These are phyloP conservation scores for Sminthopsis crassicaudata DNA, from an alignment of 2,113 vertebrate species.

Conservation along the genomic window DNA sequence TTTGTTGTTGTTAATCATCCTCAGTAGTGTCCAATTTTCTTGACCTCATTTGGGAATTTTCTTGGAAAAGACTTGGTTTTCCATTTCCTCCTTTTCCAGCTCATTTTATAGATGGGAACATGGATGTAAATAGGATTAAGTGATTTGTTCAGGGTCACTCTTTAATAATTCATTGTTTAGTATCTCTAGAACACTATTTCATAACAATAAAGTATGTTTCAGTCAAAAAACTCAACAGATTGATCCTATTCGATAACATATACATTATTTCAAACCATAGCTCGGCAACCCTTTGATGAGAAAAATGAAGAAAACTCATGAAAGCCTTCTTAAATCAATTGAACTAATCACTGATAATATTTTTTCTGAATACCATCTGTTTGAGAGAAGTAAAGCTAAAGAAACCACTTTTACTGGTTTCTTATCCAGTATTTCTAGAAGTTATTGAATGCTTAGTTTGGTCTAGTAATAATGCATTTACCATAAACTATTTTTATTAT, in stretches of 20 bases:
- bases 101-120: background rate
- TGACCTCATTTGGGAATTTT: background rate
- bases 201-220: background rate
- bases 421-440: slow-evolving; percentile 12
- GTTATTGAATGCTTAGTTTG: background rate
- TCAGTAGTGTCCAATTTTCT: background rate
- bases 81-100: background rate
- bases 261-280: background rate
- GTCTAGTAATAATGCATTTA: background rate
- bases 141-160: background rate
- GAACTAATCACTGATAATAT: background rate
- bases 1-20: background rate
- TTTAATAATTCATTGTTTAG: background rate
- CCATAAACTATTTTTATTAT: background rate
- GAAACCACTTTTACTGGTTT: background rate
- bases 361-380: background rate
- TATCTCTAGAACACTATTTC: background rate
- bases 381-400: background rate
- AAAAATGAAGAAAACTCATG: background rate
- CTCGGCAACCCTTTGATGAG: background rate
- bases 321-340: background rate
- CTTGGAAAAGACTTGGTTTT: background rate
- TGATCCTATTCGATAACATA: background rate
- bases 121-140: background rate
- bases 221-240: background rate